phyloP scores from a whole-genome alignment of 2,888 invertebrate genomes.

The Cheiracanthium punctorium region DNA sequence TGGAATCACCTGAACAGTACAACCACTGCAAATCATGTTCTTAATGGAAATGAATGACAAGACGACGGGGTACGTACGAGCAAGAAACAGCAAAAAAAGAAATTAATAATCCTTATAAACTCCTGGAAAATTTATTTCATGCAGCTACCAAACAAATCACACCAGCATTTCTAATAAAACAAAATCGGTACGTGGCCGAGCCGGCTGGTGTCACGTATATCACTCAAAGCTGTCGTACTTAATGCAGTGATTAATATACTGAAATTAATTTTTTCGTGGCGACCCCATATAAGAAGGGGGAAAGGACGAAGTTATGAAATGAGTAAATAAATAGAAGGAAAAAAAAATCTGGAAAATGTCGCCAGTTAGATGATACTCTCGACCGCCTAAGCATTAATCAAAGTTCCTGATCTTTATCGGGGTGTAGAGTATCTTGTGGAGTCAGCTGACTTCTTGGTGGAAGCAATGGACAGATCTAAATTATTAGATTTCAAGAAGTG shows the following conservation, averaged over 20 bases:
- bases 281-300: neutral
- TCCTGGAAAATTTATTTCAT: neutral
- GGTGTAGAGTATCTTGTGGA: constrained; percentile 5
- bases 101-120: neutral
- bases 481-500: constrained; percentile 37
- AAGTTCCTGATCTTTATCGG: constrained; percentile 50
- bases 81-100: neutral
- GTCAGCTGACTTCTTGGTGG: constrained; percentile 23
- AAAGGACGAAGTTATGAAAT: neutral
- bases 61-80: neutral
- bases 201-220: constrained; percentile 42
- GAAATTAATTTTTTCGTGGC: constrained; percentile 51
- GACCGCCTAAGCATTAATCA: constrained; percentile 37
- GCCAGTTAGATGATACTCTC: constrained; percentile 10
- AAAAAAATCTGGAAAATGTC: constrained; percentile 2
- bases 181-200: neutral
- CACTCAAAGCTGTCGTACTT: constrained; percentile 41
- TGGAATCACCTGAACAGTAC: neutral
- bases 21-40: neutral
- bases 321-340: neutral
- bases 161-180: neutral
- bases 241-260: constrained; percentile 51
- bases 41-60: neutral
- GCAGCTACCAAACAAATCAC: constrained; percentile 3
- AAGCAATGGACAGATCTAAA: constrained; percentile 15